Base-by-base conservation (phyloP, 2,888 invertebrate genomes). In the Nycteola revayana region DNA sequence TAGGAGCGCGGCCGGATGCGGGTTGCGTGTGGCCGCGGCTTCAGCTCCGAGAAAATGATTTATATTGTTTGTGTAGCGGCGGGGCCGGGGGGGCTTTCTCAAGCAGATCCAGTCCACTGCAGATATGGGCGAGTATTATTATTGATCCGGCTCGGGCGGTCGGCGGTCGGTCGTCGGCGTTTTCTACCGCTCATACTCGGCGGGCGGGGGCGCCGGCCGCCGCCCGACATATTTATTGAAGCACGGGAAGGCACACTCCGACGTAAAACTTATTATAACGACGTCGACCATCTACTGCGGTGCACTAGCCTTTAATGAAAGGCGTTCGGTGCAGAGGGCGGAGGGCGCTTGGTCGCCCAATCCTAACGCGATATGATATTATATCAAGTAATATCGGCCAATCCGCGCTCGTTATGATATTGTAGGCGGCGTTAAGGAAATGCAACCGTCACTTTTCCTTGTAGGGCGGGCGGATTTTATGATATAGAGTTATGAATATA, bases 311-410 rank as follows among this genome's bases (percentile, higher is more conserved):
- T 85, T 75, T 80, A 78, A 76, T 78, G 70, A 74, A 59, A 74
- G 57, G 51, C 55, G 59, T 40, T 59, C 67, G 60, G 62, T 51
- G 65, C 61, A 63, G 67, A 50, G 62, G 68, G 39, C 46, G 61
- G 77, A 72, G 75, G 77, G 60, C 66, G 42, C 54, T 67, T 68
- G 70, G 72, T 80, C 82, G 73, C 60, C 91, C 91, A 90, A 90
- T 90, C 81, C 83, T 73, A 65, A 66, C 60, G 55, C 85, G 89
- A 89, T 91, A 91, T 91, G 91, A 91, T 91, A 91, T 91, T 90
- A 91, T 91, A 91, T 90, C 89, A 89, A 70, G 63, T 78, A 76
- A 82, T 84, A 77, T 80, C 79, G 68, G 68, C 89, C 89, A 88
- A 91, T 91, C 75, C 85, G 74, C 51, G 76, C 67, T 67, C 78